Percentiles rank a stretch among this genome's conserved stretches.
phyloP scores from a whole-genome alignment of 2,797 vertebrate species.

The Parambassis ranga region DNA sequence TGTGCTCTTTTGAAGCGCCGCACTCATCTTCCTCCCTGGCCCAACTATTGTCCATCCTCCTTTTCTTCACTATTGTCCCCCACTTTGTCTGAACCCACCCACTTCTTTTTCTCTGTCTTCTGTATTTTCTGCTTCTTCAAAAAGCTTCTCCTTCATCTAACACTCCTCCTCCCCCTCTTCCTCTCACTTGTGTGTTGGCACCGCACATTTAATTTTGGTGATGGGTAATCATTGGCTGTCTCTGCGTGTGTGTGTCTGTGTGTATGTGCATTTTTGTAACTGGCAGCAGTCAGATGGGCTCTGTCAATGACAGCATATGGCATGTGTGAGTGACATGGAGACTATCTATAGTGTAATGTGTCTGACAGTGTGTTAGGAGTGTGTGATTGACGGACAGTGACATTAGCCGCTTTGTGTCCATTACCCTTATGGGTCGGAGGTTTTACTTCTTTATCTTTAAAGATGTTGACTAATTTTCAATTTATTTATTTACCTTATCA shows the following conservation, averaged over 20 bases:
- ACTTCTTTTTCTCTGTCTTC: not conserved
- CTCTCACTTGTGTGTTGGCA: not conserved
- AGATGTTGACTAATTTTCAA: too few relatives aligned
- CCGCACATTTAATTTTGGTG: slow-evolving; percentile 23
- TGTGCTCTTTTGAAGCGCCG: slow-evolving; percentile 59
- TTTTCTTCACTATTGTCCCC: slow-evolving; percentile 10
- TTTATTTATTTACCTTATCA: too few relatives aligned
- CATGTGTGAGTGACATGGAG: slow-evolving; percentile 52
- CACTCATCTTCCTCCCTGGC: slow-evolving; percentile 16
- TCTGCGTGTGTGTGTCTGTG: not conserved
- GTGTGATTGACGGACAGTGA: slow-evolving; percentile 44
- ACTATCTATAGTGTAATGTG: slow-evolving; percentile 33
- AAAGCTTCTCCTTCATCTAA: not conserved
- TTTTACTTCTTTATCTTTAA: not conserved
- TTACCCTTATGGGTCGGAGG: slow-evolving; percentile 7
- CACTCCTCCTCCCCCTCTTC: not conserved
- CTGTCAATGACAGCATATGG: slow-evolving; percentile 53
- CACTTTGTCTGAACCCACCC: slow-evolving; percentile 2
- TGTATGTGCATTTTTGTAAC: not conserved
- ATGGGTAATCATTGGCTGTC: slow-evolving; percentile 14
- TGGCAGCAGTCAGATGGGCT: slow-evolving; percentile 52
- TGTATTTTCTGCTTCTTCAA: not conserved
- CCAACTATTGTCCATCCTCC: slow-evolving; percentile 28
- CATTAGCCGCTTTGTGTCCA: slow-evolving; percentile 15
- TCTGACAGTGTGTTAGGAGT: slow-evolving; percentile 6